Base-by-base conservation (phyloP, 2,888 invertebrate species). In the Eupithecia insigniata region DNA sequence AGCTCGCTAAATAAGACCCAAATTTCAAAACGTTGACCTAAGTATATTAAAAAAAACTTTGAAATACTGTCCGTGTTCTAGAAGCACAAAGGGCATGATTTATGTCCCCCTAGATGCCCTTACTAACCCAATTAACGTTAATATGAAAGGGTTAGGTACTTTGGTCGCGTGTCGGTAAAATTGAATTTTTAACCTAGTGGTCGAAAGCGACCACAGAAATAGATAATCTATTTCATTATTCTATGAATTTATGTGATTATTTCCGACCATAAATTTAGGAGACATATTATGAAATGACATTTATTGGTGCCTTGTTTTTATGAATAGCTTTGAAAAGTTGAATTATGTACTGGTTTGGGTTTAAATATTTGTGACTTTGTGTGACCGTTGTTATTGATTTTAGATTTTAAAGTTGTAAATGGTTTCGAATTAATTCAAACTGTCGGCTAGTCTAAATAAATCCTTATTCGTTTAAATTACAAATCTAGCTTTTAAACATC, bases 271-370 rank as follows among this genome's bases (percentile, higher is more conserved):
- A 87, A 89, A 89, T 89, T 85, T 77, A 71, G 72, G 70, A 76
- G 74, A 80, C 83, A 81, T 83, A 82, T 83, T 83, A 78, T 80
- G 80, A 85, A 85, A 83, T 83, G 87, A 89, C 87, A 78, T 88
- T 88, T 85, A 89, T 84, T 83, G 85, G 79, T 82, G 83, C 76
- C 91, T 89, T 89, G 88, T 90, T 85, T 86, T 87, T 89, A 85
- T 86, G 84, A 84, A 82, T 83, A 75, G 73, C 61, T 76, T 79
- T 43, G 16, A 66, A 51, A 51, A 43, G 61, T 65, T 69, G 74
- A 79, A 76, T 78, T 77, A 78, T 72, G 61, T 69, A 73, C 69
- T 72, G 66, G 72, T 78, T 66, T 30, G 58, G 32, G 22, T 60
- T 75, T 84, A 80, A 84, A 81, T 83, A 80, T 81, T 67, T 68